phyloP scores from a whole-genome alignment of 2,888 invertebrate species.

The Tanytarsus gracilentus region DNA sequence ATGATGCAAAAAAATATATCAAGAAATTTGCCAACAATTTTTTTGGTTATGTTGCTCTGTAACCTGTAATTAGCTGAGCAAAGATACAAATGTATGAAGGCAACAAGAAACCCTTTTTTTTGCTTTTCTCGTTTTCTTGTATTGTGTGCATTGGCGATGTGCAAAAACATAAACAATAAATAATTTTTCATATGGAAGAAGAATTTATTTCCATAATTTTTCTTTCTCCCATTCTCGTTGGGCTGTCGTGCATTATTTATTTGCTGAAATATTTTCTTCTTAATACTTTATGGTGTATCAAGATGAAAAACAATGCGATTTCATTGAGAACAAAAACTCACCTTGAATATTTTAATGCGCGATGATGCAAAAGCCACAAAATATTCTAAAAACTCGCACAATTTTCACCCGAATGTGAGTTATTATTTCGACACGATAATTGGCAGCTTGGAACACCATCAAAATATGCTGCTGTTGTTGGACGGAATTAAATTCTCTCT shows the following conservation, averaged over 20 bases:
- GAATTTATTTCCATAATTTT: conserved; percentile 27
- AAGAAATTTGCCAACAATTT: no score
- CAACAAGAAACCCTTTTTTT: conserved; percentile 1
- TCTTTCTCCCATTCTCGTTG: not conserved
- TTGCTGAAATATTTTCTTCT: not conserved
- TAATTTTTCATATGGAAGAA: conserved; percentile 27
- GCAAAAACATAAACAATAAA: conserved; percentile 21
- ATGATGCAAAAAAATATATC: not conserved
- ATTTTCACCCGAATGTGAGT: no score
- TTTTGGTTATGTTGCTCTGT: no score
- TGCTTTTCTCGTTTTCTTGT: not conserved
- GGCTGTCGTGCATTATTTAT: not conserved
- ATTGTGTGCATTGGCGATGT: not conserved
- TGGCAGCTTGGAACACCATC: not conserved
- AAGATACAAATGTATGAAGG: conserved; percentile 27
- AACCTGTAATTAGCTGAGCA: conserved; percentile 27
- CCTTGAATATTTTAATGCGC: no score
- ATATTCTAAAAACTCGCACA: no score
- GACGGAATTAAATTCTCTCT: not conserved
- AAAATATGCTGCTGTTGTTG: not conserved
- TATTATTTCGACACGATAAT: no score
- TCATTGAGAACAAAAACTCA: not conserved
- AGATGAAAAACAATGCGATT: not conserved
- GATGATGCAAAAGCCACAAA: no score
- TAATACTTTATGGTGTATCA: not conserved